Base-by-base conservation (phyloP, 2,888 invertebrate genomes). In the Clistopyga incitator region DNA sequence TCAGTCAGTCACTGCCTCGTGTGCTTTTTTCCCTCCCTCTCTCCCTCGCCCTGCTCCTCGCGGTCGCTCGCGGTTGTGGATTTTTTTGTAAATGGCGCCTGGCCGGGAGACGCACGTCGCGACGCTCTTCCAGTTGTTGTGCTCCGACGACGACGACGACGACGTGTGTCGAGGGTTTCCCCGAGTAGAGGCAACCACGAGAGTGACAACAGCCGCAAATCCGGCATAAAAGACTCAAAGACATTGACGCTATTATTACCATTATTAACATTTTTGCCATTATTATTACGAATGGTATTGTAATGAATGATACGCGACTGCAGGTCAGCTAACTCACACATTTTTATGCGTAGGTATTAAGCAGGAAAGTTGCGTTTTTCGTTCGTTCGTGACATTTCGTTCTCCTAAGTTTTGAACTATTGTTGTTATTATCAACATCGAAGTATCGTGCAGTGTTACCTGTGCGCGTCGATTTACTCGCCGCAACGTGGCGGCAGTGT, bases 81-180 rank as follows among this genome's bases (percentile, higher is more conserved):
- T 70, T 75, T 75, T 88, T 90, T 88, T 89, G 89, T 88, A 90
- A 90, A 91, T 91, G 89, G 91, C 91, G 90, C 86, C 90, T 86
- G 87, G 87, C 84, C 84, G 88, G 15, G 86, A 88, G 88, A 89
- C 88, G 87, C 89, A 86, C 88, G 87, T 87, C 88, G 87, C 87
- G 86, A 84, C 85, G 82, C 84, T 86, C 86, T 86, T 85, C 71
- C 75, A 18, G 78, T 47, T 64, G 47, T 67, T 70, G 64, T 25
- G 20, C 18, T 70, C 15, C 64, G 45, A 13, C 38, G 45, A 45
- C 29, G 29, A 45, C 29, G 29, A 29, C 2, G 29, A 29, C 29
- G 15, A 64, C 34, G 72, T 13, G 42, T 23, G 47, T 70, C 29
- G 29, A 68, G 59, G 25, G 59, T 68, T 23, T 68, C 72, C 56